A percentile compares a stretch with the other conserved stretches of the same genome.
phyloP scores from a whole-genome alignment of 2,797 vertebrate species.

The Channa striata region DNA sequence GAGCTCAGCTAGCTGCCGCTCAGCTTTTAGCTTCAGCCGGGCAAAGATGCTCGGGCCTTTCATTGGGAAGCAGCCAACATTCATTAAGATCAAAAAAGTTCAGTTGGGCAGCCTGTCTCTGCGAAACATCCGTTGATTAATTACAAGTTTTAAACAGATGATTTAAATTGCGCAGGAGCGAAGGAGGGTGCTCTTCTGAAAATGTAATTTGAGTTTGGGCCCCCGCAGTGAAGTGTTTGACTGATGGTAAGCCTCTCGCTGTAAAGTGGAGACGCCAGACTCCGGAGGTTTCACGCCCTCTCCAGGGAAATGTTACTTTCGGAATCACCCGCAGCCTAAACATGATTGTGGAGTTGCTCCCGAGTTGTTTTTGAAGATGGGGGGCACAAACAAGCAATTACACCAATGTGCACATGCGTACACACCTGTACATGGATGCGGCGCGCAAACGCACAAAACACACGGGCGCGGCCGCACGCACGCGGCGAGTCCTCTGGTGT shows the following conservation, averaged over 20 bases:
- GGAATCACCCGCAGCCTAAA: constrained; percentile 84
- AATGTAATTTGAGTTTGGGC: constrained; percentile 53
- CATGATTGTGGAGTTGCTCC: constrained; percentile 67
- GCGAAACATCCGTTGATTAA: constrained; percentile 53
- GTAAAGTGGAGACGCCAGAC: constrained; percentile 54
- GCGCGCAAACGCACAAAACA: not conserved
- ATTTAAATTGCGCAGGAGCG: constrained; percentile 50
- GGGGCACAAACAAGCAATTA: constrained; percentile 78
- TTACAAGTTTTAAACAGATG: constrained; percentile 55
- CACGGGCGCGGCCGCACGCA: not conserved
- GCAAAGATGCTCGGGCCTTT: constrained; percentile 18
- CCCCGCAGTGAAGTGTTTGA: constrained; percentile 75
- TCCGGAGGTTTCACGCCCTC: constrained; percentile 67
- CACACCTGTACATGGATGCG: constrained; percentile 15
- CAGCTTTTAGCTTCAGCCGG: constrained; percentile 26
- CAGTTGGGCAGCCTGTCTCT: constrained; percentile 20
- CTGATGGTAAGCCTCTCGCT: constrained; percentile 69
- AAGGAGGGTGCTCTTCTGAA: constrained; percentile 44
- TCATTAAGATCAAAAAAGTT: constrained; percentile 54
- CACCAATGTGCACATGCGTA: constrained; percentile 48
- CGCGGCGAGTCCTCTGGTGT: constrained; percentile 36
- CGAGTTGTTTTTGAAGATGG: constrained; percentile 74
- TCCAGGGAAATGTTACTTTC: constrained; percentile 79
- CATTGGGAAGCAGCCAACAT: constrained; percentile 29
- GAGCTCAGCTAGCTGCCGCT: constrained; percentile 59